phyloP scores from a whole-genome alignment of 2,888 invertebrate genomes.

The Lasioglossum oenotherae region DNA sequence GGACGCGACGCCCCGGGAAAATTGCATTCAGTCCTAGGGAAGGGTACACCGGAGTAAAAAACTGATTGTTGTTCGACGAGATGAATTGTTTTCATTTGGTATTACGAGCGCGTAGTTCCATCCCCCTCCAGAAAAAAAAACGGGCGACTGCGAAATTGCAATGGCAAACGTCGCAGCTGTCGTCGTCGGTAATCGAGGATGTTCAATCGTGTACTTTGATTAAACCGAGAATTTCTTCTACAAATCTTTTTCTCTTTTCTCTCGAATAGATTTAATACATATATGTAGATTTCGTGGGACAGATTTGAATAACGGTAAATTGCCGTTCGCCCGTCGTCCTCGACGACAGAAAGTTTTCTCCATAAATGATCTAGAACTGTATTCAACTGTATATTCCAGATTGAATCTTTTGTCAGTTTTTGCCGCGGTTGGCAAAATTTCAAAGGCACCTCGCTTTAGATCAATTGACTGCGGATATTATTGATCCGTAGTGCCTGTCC shows the following conservation, averaged over 20 bases:
- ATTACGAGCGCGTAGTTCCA: neutral
- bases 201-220: neutral
- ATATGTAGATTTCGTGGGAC: neutral
- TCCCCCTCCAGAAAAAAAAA: neutral
- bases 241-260: neutral
- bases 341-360: neutral
- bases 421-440: conserved; percentile 64
- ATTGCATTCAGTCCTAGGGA: neutral
- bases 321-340: neutral
- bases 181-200: neutral
- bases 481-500: conserved; percentile 66
- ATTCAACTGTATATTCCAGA: neutral
- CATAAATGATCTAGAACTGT: neutral
- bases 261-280: neutral
- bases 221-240: neutral
- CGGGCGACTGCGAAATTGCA: neutral
- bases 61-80: neutral
- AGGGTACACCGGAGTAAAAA: neutral
- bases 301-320: neutral
- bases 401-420: neutral
- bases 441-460: conserved; percentile 66
- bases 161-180: neutral
- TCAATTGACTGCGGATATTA: conserved; percentile 68
- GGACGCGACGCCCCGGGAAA: neutral
- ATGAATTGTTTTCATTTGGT: conserved; percentile 7